phyloP scores from a whole-genome alignment of 1,140 invertebrate species.

The Drosophila biarmipes region DNA sequence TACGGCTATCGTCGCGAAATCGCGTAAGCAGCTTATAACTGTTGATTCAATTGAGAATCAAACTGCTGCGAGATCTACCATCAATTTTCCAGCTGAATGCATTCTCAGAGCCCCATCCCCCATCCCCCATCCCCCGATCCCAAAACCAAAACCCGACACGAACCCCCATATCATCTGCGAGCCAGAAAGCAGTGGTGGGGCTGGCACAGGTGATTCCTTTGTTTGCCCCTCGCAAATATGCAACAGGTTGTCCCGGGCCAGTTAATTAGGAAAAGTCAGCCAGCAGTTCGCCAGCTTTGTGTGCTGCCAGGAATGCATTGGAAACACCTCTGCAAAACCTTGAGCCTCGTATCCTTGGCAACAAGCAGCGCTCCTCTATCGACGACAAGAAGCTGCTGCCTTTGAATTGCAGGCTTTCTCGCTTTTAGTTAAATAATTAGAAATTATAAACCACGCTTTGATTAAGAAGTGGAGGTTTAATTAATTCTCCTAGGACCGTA shows the following conservation, averaged over 20 bases:
- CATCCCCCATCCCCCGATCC: too few species aligned
- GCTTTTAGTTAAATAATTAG: background rate
- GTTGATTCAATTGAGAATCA: constrained; percentile 15
- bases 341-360: background rate
- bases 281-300: constrained; percentile 3
- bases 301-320: background rate
- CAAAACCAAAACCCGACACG: too few species aligned
- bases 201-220: constrained; percentile 7
- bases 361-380: background rate
- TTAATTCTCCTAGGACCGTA: background rate
- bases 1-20: constrained; percentile 6
- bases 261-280: constrained; percentile 23
- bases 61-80: constrained; percentile 14
- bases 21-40: constrained; percentile 33
- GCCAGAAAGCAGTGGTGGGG: background rate
- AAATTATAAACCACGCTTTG: background rate
- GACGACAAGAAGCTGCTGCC: background rate
- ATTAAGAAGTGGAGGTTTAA: background rate
- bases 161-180: background rate
- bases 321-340: background rate
- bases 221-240: constrained; percentile 8
- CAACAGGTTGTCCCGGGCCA: constrained; percentile 32
- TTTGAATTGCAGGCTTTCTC: background rate
- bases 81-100: constrained; percentile 2
- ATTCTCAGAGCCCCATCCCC: background rate